A percentile compares a stretch with the other conserved stretches of the same genome.
Evolutionary conservation across 2,113 vertebrate species (phyloP).

Genomic region (Prunella himalayana): DNA sequence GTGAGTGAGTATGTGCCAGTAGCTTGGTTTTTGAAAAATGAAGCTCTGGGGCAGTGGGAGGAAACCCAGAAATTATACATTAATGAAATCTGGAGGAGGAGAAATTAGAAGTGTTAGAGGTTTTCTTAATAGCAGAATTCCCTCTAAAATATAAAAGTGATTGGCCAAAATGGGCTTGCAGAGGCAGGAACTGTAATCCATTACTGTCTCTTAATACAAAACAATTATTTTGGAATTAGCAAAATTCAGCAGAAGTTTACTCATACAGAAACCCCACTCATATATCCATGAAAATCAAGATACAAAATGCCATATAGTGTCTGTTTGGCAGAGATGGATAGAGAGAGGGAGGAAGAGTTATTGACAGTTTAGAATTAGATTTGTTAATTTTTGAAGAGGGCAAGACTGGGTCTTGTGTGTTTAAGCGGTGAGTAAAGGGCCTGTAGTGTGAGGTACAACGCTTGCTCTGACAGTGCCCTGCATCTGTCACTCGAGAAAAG

Average conservation of each 20-base stretch:
- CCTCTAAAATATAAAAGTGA: neutral
- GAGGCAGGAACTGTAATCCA: neutral
- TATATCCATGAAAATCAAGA: neutral
- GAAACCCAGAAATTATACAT: neutral
- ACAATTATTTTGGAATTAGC: neutral
- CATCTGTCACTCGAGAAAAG: constrained; percentile 30
- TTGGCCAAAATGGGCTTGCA: neutral
- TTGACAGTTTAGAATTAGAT: neutral
- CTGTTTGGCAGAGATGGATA: neutral
- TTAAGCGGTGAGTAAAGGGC: neutral
- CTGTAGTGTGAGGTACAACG: neutral
- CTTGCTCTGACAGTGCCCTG: neutral
- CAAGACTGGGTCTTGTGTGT: neutral
- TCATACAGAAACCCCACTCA: neutral
- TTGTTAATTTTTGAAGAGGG: neutral
- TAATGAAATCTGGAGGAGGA: neutral
- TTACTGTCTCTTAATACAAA: neutral
- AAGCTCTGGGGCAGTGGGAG: neutral
- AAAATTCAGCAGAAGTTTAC: neutral
- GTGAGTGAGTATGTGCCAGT: neutral
- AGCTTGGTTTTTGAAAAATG: neutral
- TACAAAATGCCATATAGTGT: neutral
- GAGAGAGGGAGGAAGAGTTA: neutral
- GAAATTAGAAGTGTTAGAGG: neutral
- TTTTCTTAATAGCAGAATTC: neutral